phyloP scores from a whole-genome alignment of 2,888 invertebrate species.

The Pammene fasciana region DNA sequence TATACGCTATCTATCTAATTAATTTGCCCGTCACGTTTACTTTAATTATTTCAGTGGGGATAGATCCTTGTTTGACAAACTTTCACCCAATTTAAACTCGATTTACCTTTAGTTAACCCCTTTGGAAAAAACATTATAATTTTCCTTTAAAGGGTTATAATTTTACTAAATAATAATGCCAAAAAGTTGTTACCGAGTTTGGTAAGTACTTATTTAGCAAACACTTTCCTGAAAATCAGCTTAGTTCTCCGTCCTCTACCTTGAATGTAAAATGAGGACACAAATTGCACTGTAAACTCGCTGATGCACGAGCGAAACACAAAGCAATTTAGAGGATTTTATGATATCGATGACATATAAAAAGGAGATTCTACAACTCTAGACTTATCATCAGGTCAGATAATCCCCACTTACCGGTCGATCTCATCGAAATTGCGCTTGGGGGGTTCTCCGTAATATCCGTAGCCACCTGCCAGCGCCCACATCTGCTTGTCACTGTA shows the following conservation, averaged over 20 bases:
- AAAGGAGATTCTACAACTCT: background rate
- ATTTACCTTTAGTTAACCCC: background rate
- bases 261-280: no score
- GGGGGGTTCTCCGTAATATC: constrained; percentile 69
- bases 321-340: no score
- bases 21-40: constrained; percentile 9
- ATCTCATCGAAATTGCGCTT: constrained; percentile 85
- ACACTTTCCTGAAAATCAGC: background rate
- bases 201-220: background rate
- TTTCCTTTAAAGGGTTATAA: background rate
- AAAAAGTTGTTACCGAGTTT: background rate
- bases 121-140: background rate
- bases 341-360: no score
- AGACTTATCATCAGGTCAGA: background rate
- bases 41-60: background rate
- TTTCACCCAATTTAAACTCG: background rate
- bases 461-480: constrained; percentile 55
- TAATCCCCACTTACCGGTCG: constrained; percentile 69
- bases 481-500: constrained; percentile 72
- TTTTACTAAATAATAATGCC: background rate
- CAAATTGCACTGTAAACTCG: no score
- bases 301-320: no score
- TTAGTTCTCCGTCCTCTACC: no score
- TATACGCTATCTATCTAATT: background rate
- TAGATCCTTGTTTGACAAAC: background rate